Base-by-base conservation (phyloP, 2,888 invertebrate genomes). In the Physocephala rufipes region DNA sequence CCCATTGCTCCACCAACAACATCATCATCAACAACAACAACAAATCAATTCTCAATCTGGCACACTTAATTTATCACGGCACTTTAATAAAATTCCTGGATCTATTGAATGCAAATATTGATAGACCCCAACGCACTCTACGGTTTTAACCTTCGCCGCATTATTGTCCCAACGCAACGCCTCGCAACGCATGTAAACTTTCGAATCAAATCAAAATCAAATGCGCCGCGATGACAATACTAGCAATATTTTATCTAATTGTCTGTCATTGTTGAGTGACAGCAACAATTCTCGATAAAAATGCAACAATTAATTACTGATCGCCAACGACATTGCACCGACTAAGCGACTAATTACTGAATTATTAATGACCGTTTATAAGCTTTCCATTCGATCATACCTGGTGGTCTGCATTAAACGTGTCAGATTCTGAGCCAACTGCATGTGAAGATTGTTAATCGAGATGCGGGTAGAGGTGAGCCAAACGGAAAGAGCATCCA, bases 401-500 rank as follows among this genome's bases (percentile, higher is more conserved):
- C 79, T 80, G 69, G 80, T 80, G 43, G 75, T 75, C 71, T 79
- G 78, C 9, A 77, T 61, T 36, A 85, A 49, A 70, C 74, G 78
- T 43, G 67, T 74, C 26, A 84, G 74, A 68, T 76, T 78, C 47
- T 69, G 16, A 62, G 75, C 76, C 13, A 78, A 76, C 71, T 65
- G 71, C 43, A 19, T 47, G 62, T 74, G 78, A 13, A 73, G 75
- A 2, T 67, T 72, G 47, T 70, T 76, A 62, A 79, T 74, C 16
- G 78, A 78, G 16, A 72, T 68, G 16, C 81, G 78, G 19, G 84
- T 76, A 3, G 84, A 83, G 62, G 79, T 71, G 63, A 86, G 68
- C 9, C 83, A 76, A 2, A 79, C 79, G 21, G 82, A 83, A 45
- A 86, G 67, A 2, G 82, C 78, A 36, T 82, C 81, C 49, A 86